Conservation (phyloP, 1,140 invertebrate genomes). For the Paraescarpia echinospica region DNA sequence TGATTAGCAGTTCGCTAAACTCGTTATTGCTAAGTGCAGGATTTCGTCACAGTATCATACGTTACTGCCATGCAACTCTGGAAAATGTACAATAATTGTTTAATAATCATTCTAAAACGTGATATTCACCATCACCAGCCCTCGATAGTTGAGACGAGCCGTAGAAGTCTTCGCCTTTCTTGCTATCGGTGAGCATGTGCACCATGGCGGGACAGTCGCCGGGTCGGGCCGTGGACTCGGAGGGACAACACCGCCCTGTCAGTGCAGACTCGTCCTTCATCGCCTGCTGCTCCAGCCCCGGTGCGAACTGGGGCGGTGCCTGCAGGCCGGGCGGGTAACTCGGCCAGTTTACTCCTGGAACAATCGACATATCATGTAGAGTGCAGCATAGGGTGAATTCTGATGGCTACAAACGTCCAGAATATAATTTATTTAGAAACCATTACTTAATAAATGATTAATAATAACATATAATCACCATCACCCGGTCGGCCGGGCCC, state of each 20-base stretch:
- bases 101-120: no score
- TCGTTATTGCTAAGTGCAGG: neutral
- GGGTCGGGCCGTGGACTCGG: neutral
- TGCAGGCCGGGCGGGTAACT: neutral
- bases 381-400: no score
- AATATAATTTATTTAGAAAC: no score
- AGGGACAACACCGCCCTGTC: neutral
- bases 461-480: no score
- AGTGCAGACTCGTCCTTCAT: neutral
- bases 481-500: no score
- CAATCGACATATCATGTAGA: neutral
- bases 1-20: neutral
- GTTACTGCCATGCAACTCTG: neutral
- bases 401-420: no score
- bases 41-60: neutral
- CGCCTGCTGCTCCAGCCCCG: neutral
- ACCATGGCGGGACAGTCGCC: neutral
- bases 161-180: neutral
- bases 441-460: no score
- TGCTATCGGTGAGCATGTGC: neutral
- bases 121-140: neutral
- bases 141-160: neutral
- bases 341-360: neutral
- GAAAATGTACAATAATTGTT: neutral
- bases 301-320: neutral